phyloP scores from a whole-genome alignment of 2,888 invertebrate genomes.

The Lasius fuliginosus region DNA sequence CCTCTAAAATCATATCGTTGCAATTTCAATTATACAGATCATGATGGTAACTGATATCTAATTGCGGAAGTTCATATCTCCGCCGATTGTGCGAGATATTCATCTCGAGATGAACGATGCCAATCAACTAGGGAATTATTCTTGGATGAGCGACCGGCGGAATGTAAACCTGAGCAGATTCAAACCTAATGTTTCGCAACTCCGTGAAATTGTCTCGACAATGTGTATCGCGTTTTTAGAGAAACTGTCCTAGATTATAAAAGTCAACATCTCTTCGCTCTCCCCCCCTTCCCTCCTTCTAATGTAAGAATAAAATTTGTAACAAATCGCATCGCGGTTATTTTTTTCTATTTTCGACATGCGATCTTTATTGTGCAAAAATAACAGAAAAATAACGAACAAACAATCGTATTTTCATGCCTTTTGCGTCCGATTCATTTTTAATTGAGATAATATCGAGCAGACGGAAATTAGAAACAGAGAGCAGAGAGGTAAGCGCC shows the following conservation, averaged over 20 bases:
- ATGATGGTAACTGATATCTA: conserved; percentile 49
- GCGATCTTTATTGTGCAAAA: neutral
- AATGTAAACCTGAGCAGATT: conserved; percentile 42
- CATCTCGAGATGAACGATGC: conserved; percentile 52
- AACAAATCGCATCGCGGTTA: neutral
- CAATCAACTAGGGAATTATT: conserved; percentile 47
- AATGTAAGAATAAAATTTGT: neutral
- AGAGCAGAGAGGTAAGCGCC: conserved; percentile 30
- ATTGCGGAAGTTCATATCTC: conserved; percentile 47
- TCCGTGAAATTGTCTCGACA: conserved; percentile 29
- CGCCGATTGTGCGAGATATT: conserved; percentile 27
- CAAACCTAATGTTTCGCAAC: conserved; percentile 25
- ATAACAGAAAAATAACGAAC: neutral
- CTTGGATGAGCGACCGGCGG: conserved; percentile 36
- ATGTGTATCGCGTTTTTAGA: conserved; percentile 6
- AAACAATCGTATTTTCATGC: neutral
- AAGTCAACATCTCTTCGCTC: neutral
- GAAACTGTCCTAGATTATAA: neutral
- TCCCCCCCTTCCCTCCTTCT: too few species aligned
- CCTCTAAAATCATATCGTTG: conserved; percentile 40
- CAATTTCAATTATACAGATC: conserved; percentile 50
- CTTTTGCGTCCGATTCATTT: neutral
- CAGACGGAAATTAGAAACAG: conserved; percentile 44
- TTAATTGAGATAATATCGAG: conserved; percentile 30
- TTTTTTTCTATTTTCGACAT: neutral